Base-by-base conservation (phyloP, 1,140 invertebrate species). In the Drosophila burlai region DNA sequence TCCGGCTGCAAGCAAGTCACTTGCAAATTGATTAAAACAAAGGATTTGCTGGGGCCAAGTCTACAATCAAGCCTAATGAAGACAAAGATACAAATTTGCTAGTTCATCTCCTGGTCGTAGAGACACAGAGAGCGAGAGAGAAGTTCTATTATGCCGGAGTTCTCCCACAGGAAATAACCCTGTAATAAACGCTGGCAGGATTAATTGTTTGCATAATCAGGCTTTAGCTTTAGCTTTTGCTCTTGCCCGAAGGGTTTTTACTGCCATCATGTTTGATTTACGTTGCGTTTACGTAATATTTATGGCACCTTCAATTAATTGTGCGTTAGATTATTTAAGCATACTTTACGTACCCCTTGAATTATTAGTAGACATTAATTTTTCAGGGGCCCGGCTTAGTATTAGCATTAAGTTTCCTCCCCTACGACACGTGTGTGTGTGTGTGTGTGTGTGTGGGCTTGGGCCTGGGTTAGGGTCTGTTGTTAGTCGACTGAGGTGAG, bases 301-400 rank as follows among this genome's bases (percentile, higher is more conserved):
- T 89, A 89, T 89, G 85, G 84, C 84, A 81, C 78, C 82, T 89
- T 90, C 84, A 79, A 89, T 87, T 87, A 89, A 87, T 87, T 87
- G 83, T 83, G 63, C 81, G 84, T 89, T 87, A 81, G 84, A 83
- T 84, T 89, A 87, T 87, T 87, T 87, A 87, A 76, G 67, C 72
- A 78, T 64, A 79, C 83, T 69, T 62, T 65, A 54, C 18, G 54
- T 3, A 46, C 52, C 83, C 54, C 66, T 77, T 89, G 81, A 87
- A 81, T 87, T 87, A 87, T 89, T 87, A 84, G 77, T 71, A 61
- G 62, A 79, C 84, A 87, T 87, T 87, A 89, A 89, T 89, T 84
- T 89, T 85, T 86, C 50, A 79, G 76, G 15, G 24, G 9, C 66
- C 59, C 50, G 6, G 29, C 50, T 36, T 24, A 21, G 52, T 31